Evolutionary conservation across 2,113 vertebrate genomes (phyloP), one percentile per base, ranked within the genome.

Genomic region (Pedionomus torquatus): DNA sequence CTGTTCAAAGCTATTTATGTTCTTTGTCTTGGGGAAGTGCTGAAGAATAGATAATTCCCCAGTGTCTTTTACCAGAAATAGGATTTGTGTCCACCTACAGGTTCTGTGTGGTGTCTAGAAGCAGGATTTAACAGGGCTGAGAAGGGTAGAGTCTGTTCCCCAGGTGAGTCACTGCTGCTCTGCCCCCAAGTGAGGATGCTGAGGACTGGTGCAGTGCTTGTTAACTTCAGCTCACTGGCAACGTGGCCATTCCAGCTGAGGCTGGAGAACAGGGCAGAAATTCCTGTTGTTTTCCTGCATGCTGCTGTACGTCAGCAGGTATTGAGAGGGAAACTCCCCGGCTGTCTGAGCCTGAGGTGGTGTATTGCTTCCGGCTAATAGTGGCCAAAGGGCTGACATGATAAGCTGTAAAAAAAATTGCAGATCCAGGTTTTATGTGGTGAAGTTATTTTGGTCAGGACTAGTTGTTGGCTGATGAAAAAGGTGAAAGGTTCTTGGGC

Each of bases 261-360:
- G 35, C 55, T 55, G 72, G 41, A 92, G 74, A 14, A 58, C n/a
- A 55, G 19, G 18, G 12, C 7, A 20, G 52, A 51, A 74, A 44
- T 64, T 70, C 44, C 41, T 60, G 6, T 6, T 54, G 52, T 21
- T 66, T 68, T n/a, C 37, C 41, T 10, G n/a, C 12, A 0, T 7
- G 15, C 35, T 20, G 17, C 31, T 57, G 31, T 18, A 13, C 0
- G 0, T 58, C 39, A 37, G 35, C 65, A 26, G 30, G 60, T 41
- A 24, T 52, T 17, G 26, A 16, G 3, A 11, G 43, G 41, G 46
- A 65, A 41, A 26, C 28, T 10, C 46, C 24, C 30, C 4, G 2
- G 17, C 13, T 87, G 90, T 58, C 25, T 1, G 2, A 35, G 74
- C 25, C 25, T 11, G 35, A 44, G 20, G 39, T 46, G 60, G 9